Evolutionary conservation across 2,113 vertebrate genomes (phyloP).

Genomic region (Spheniscus mendiculus): DNA sequence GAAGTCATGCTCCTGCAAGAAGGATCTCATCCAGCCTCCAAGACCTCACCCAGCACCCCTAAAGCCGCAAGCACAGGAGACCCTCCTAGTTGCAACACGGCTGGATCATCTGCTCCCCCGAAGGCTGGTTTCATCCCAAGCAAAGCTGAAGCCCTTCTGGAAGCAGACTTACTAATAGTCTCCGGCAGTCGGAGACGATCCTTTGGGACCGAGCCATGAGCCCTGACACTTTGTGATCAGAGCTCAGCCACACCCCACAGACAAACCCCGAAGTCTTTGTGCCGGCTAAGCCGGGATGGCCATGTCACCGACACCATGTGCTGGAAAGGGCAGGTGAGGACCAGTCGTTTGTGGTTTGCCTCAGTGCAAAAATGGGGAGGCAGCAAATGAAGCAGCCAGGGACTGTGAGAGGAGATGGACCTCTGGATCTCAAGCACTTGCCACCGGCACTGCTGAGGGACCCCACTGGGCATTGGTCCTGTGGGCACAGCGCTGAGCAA

Average conservation of each 20-base stretch:
- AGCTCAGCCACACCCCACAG: background rate
- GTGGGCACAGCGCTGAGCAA: fast-evolving
- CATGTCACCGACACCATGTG: fast-evolving
- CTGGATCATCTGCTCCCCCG: background rate
- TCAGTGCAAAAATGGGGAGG: background rate
- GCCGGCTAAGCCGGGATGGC: background rate
- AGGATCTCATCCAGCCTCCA: background rate
- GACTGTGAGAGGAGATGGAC: background rate
- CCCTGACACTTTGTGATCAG: background rate
- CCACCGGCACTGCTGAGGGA: background rate
- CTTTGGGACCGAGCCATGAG: background rate
- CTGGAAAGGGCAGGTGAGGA: background rate
- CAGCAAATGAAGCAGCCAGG: background rate
- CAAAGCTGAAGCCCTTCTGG: background rate
- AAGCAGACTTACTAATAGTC: background rate
- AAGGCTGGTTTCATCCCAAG: background rate
- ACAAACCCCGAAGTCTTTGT: background rate
- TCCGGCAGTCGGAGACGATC: background rate
- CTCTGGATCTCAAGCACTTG: background rate
- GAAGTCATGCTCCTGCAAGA: background rate
- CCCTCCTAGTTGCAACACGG: background rate
- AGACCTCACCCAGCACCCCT: background rate
- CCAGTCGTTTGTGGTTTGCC: background rate
- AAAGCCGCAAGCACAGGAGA: background rate
- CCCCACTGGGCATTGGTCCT: too few relatives aligned